These are phyloP conservation scores for Columba livia DNA, from an alignment of 2,113 vertebrate genomes.

Conservation along the genomic window DNA sequence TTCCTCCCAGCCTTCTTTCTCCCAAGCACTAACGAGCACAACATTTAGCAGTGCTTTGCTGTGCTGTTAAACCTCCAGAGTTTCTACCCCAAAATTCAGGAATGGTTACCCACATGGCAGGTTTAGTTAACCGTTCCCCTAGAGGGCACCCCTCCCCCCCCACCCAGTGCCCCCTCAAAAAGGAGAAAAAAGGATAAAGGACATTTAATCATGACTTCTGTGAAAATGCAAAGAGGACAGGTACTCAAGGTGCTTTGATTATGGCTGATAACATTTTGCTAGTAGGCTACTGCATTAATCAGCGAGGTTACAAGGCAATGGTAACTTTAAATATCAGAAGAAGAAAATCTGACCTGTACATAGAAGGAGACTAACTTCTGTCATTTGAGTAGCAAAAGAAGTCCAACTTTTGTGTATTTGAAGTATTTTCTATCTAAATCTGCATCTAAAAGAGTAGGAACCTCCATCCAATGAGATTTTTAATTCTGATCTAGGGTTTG, in stretches of 20 bases:
- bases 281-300: slow-evolving; percentile 47
- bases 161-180: neutral
- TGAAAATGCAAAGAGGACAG: slow-evolving; percentile 53
- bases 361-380: slow-evolving; percentile 10
- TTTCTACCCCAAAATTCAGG: slow-evolving; percentile 52
- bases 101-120: neutral
- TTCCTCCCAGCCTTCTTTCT: neutral
- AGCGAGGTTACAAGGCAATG: slow-evolving; percentile 36
- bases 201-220: slow-evolving; percentile 59
- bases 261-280: slow-evolving; percentile 53
- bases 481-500: neutral
- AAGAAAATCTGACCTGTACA: slow-evolving; percentile 2
- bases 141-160: neutral
- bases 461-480: neutral
- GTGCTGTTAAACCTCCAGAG: neutral
- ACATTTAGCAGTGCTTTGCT: neutral
- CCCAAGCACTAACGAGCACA: neutral
- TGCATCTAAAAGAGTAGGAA: neutral
- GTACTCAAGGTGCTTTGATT: slow-evolving; percentile 53
- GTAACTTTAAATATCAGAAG: neutral
- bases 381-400: neutral
- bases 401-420: neutral
- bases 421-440: neutral
- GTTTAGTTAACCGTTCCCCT: slow-evolving; percentile 23
- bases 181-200: neutral